Evolutionary conservation across 2,888 invertebrate species (phyloP), one percentile per base, ranked within the genome.

Genomic region (Phanerotoma sp.): DNA sequence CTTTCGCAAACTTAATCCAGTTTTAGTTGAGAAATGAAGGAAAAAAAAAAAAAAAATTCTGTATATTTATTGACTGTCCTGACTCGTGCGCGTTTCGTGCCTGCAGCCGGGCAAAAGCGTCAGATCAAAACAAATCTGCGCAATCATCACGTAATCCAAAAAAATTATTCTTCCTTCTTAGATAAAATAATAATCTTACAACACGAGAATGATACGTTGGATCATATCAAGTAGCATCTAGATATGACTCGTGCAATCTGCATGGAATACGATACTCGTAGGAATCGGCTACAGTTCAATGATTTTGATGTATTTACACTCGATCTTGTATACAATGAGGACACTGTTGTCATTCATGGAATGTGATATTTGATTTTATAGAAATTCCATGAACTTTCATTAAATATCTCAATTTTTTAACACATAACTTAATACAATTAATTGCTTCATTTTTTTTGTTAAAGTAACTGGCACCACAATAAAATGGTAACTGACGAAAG

Each of bases 401-500:
- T n/a, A n/a, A n/a, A n/a, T n/a, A n/a, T n/a, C n/a, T n/a, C n/a
- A n/a, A n/a, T n/a, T n/a, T n/a, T n/a, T n/a, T n/a, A n/a, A n/a
- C n/a, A n/a, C n/a, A n/a, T n/a, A n/a, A n/a, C n/a, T n/a, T n/a
- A n/a, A n/a, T n/a, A n/a, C n/a, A n/a, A n/a, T n/a, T n/a, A 37
- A 47, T 47, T n/a, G 33, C 33, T 13, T 37, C 4, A n/a, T 25
- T 18, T 25, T 15, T 9, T 4, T 10, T 30, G 28, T 15, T 10
- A 32, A 37, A 37, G 35, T 32, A 18, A 13, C 37, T 18, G 9
- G 22, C 38, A 32, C 48, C 37, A 45, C 45, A 44, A 21, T 18
- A 25, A 22, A 42, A 44, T 44, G 22, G 44, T 38, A 44, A 54
- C 48, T 49, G 41, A 42, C 21, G 41, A 25, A 41, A 35, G 33